Conservation (phyloP, 2,113 vertebrate genomes). For the Fukomys damarensis region DNA sequence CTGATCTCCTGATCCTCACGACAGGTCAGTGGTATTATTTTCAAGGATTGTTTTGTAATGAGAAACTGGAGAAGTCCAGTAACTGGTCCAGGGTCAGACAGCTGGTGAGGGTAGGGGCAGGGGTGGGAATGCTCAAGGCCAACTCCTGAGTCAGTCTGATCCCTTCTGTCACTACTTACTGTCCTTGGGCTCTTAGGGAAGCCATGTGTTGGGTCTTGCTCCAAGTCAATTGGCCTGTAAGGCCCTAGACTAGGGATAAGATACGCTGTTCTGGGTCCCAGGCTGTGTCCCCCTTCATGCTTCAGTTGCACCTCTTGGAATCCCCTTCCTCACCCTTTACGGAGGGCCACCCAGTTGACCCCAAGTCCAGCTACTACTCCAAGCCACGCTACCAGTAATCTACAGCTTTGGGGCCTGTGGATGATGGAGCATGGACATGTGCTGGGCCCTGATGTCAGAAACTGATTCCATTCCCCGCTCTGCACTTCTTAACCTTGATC, state of each 20-base stretch:
- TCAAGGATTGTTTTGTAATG: background rate
- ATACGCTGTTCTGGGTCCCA: background rate
- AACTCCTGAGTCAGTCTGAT: background rate
- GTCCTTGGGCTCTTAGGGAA: background rate
- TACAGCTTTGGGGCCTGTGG: background rate
- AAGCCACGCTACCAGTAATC: too few species aligned
- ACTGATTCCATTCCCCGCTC: background rate
- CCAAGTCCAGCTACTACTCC: background rate
- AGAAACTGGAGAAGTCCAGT: background rate
- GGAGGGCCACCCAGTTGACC: background rate
- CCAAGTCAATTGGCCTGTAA: background rate
- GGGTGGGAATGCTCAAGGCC: background rate
- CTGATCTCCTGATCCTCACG: background rate
- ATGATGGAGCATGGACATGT: background rate
- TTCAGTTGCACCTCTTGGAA: background rate
- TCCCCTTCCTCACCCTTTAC: background rate
- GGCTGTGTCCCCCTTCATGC: background rate
- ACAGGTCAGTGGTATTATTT: background rate
- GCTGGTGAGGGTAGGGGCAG: background rate
- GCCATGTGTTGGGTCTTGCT: background rate
- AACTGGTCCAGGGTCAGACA: background rate
- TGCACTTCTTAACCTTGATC: background rate
- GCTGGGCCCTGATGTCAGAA: background rate
- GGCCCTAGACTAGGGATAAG: background rate
- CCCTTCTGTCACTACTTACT: fast-evolving